Evolutionary conservation across 2,113 vertebrate species (phyloP), one percentile per base, ranked within the genome.

Genomic region (Elgaria multicarinata): DNA sequence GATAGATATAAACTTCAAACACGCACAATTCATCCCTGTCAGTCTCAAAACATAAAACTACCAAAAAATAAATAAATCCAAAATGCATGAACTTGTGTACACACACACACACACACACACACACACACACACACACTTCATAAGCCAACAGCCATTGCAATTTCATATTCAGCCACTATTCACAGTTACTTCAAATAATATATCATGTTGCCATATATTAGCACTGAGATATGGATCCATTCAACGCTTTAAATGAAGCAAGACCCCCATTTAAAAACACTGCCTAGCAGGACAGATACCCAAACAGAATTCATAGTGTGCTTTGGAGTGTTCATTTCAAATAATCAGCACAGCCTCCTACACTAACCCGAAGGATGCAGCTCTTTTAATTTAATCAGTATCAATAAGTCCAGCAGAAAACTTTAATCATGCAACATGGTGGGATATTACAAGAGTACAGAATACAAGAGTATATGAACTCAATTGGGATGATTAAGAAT

Each of bases 341-440:
- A 93, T 86, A 90, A 89, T 46, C 46, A 75, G 28, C 75, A 83
- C 18, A 44, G n/a, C 46, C 66, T 86, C 44, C 50, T 66, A 89
- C 77, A 6, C 87, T 86, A 26, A 87, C 22, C 69, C 42, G 72
- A 91, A 89, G 20, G 80, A 90, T 2, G 46, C 64, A 87, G 31
- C 72, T 55, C 53, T 64, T 46, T 89, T 87, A 88, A 13, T 55
- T 91, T 81, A 93, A 72, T 46, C 74, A 69, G 39, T 2, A 86
- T 81, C 77, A 87, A 89, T 82, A 88, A 91, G 24, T 2, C 28
- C 77, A 83, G 91, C 58, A 76, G 9, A 87, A 92, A 91, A 75
- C 20, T 31, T 83, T 46, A 86, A n/a, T 44, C 36, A 78, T 36
- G n/a, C n/a, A 53, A 1, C 89, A 72, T 26, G 74, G 88, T 7